phyloP scores from a whole-genome alignment of 2,797 vertebrate genomes.

The Bothrops alternatus region DNA sequence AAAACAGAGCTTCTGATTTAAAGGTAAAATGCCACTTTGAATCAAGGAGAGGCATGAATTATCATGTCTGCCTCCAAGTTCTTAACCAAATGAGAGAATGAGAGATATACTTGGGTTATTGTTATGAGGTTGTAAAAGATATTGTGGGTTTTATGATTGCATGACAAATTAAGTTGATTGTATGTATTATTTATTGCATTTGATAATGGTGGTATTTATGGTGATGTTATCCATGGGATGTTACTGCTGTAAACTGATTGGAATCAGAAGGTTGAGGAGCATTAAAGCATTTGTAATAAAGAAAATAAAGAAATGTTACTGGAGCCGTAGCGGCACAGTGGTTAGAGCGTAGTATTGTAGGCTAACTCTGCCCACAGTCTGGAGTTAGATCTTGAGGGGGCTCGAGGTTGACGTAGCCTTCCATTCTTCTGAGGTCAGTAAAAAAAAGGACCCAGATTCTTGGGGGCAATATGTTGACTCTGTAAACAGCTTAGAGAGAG shows the following conservation, averaged over 20 bases:
- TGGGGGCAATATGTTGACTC: neutral
- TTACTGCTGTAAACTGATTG: neutral
- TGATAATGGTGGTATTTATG: neutral
- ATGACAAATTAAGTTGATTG: neutral
- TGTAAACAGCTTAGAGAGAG: neutral
- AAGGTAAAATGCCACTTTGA: neutral
- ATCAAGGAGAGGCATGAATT: neutral
- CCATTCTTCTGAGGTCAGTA: neutral
- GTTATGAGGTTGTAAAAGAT: neutral
- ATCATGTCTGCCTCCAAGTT: neutral
- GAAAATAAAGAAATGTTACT: neutral
- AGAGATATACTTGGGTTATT: neutral
- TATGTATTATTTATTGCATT: neutral
- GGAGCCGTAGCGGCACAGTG: no score
- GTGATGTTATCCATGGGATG: neutral
- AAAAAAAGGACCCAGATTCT: neutral
- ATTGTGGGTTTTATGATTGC: neutral
- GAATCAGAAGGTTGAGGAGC: neutral
- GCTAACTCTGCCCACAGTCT: neutral
- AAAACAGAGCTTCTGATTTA: neutral
- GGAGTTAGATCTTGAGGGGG: neutral
- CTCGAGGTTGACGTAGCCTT: neutral
- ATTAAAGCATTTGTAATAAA: neutral
- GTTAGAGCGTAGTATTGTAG: neutral
- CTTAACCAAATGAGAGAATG: neutral